phyloP scores from a whole-genome alignment of 2,797 vertebrate genomes.

The Ceryle rudis region DNA sequence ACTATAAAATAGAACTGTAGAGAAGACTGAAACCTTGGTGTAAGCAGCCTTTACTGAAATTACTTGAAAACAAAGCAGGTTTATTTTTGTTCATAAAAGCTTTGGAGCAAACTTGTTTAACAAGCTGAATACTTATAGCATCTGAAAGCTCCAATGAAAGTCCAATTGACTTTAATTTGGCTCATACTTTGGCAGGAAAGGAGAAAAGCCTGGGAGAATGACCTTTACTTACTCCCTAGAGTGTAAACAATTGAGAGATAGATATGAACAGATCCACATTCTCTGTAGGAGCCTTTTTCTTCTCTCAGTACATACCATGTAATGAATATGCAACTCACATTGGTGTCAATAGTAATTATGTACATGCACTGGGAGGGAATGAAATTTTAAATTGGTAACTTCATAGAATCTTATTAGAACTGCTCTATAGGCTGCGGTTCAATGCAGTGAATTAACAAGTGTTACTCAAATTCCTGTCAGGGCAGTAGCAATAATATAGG shows the following conservation, averaged over 20 bases:
- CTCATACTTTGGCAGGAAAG: slow-evolving; percentile 40
- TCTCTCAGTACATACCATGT: background rate
- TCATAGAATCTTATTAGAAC: slow-evolving; percentile 29
- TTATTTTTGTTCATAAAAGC: background rate
- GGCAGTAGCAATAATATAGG: background rate
- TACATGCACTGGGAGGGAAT: background rate
- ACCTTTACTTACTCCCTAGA: slow-evolving; percentile 53
- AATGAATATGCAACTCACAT: slow-evolving; percentile 15
- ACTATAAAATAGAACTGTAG: background rate
- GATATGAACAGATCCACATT: background rate
- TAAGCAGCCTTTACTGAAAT: background rate
- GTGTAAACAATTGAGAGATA: slow-evolving; percentile 47
- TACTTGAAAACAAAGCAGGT: background rate
- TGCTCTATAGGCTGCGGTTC: background rate
- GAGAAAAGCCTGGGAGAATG: slow-evolving; percentile 48
- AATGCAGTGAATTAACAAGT: background rate
- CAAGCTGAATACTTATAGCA: background rate
- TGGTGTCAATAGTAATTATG: slow-evolving; percentile 4
- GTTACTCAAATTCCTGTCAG: background rate
- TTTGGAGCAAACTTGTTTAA: slow-evolving; percentile 32
- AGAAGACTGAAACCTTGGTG: background rate
- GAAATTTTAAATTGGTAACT: slow-evolving; percentile 30
- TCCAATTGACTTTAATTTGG: slow-evolving; percentile 58
- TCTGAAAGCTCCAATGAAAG: slow-evolving; percentile 26
- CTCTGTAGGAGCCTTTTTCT: background rate